Base-by-base conservation (phyloP, 2,797 vertebrate species). In the Smutsia gigantea region DNA sequence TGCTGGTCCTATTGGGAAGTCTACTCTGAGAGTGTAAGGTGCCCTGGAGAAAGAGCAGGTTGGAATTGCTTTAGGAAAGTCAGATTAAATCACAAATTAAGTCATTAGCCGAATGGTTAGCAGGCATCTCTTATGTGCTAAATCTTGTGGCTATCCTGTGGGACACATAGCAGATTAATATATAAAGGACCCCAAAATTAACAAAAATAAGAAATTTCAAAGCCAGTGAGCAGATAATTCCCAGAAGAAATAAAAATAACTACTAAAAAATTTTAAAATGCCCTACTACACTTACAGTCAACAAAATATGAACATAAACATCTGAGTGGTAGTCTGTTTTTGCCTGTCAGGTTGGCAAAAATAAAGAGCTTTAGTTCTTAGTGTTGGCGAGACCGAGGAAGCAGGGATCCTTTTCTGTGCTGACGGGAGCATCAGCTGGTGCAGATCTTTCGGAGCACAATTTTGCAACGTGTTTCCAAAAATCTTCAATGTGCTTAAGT, bases 391-490 rank as follows among this genome's bases (percentile, higher is more conserved):
- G 19, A 14, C 19, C 2, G 37, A 66, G 27, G 42, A 10, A 11
- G 4, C 8, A 61, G 57, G 18, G 0, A 0, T 5, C 42, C 25
- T 11, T 7, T 1, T 0, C 18, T 0, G n/a, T 1, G 7, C 18
- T 1, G 11, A 37, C 0, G 1, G 19, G 27, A 12, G 0, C 1
- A 0, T 0, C 1, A 12, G 17, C 0, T 0, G 10, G 4, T 21
- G n/a, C 77, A 46, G 4, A 37, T 4, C 9, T 71, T 21, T 21
- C 4, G 19, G 5, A 21, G 64, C 14, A 13, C 27, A 2, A 0
- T 7, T 46, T 18, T 11, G 5, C 2, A 29, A 7, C 1, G 0
- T 4, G 7, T 31, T 69, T 81, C 49, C 15, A 5, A 14, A 39
- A 53, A 2, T 29, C 49, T 55, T 34, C 37, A 5, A 7, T 3